A percentile compares a stretch with the other conserved stretches of the same genome.
Evolutionary conservation across 2,797 vertebrate genomes (phyloP).

Genomic region (Nasua narica): DNA sequence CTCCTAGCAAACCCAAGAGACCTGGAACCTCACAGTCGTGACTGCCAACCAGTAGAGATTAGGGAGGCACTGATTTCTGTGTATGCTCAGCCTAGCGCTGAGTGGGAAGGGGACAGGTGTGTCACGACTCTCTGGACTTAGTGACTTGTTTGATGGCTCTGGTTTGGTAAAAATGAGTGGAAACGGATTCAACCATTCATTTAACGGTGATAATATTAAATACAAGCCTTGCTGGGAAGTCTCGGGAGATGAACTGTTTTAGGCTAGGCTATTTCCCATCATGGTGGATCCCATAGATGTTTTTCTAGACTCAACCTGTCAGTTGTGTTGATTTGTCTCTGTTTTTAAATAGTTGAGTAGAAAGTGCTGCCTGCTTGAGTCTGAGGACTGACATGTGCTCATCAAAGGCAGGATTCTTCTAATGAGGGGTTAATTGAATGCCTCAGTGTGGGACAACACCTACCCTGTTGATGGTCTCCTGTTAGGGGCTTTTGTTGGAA

Average conservation of each 20-base stretch:
- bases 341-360: background rate
- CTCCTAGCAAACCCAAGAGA: conserved; percentile 14
- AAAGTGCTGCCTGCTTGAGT: background rate
- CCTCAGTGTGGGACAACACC: background rate
- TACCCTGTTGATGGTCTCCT: too few species aligned
- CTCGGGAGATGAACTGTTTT: background rate
- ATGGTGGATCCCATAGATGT: background rate
- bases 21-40: background rate
- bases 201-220: background rate
- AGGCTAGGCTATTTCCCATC: background rate
- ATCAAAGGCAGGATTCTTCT: background rate
- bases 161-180: background rate
- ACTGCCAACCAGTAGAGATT: background rate
- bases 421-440: too few species aligned
- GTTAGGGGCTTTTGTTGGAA: background rate
- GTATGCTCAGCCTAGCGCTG: background rate
- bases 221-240: background rate
- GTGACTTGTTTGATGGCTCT: background rate
- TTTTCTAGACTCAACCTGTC: background rate
- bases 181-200: background rate
- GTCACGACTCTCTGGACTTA: background rate
- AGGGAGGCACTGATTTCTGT: background rate
- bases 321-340: background rate
- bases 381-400: background rate
- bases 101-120: background rate